Evolutionary conservation across 2,888 invertebrate species (phyloP).

Genomic region (Caenorhabditis angaria): DNA sequence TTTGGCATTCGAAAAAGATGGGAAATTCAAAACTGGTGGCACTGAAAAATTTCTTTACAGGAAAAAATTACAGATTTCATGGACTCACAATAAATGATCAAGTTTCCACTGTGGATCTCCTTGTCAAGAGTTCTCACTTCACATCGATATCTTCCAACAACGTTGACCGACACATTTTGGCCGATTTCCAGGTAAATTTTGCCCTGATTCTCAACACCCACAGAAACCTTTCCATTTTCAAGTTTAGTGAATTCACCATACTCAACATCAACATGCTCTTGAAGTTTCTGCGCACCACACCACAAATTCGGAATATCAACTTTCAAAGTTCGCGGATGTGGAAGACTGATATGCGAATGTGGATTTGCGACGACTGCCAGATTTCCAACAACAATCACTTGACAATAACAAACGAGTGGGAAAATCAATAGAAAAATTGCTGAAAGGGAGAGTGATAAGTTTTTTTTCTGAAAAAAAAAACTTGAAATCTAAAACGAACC

Average conservation of each 20-base stretch:
- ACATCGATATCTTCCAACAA: conserved; percentile 51
- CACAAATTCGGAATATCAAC: conserved; percentile 46
- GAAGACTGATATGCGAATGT: conserved; percentile 35
- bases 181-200: conserved; percentile 46
- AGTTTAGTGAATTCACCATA: conserved; percentile 52
- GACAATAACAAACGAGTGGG: conserved; percentile 1
- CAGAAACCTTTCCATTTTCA: conserved; percentile 47
- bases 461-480: background rate
- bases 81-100: conserved; percentile 47
- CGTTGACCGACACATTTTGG: conserved; percentile 30
- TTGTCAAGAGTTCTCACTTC: conserved; percentile 51
- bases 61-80: background rate
- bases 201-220: conserved; percentile 33
- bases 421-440: background rate
- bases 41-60: conserved; percentile 24
- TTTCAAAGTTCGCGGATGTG: conserved; percentile 24
- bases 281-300: conserved; percentile 51
- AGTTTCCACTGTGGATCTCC: conserved; percentile 46
- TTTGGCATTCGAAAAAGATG: conserved; percentile 17
- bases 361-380: conserved; percentile 46
- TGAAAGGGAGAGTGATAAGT: background rate
- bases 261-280: conserved; percentile 42
- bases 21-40: conserved; percentile 50
- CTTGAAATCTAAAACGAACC: background rate
- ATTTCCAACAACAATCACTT: conserved; percentile 47